phyloP scores from a whole-genome alignment of 2,888 invertebrate genomes.

The Lycocerus yunnanus region DNA sequence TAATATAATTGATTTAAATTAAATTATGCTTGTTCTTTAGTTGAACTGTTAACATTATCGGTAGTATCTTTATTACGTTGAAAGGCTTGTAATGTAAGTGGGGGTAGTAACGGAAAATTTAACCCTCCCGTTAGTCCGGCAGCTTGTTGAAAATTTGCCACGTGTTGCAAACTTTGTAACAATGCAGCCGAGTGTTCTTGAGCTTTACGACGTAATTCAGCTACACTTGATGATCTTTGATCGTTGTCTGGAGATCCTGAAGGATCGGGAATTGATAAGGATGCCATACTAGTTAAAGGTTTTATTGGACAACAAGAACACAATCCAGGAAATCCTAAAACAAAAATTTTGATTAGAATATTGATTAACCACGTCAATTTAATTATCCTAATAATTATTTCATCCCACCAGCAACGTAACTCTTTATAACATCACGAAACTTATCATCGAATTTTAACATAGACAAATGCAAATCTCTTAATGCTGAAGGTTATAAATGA shows the following conservation, averaged over 20 bases:
- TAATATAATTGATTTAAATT: not conserved
- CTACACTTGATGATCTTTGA: conserved; percentile 84
- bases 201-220: conserved; percentile 88
- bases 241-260: conserved; percentile 57
- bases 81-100: conserved; percentile 51
- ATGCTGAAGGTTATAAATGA: conserved; percentile 11
- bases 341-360: not conserved
- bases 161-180: conserved; percentile 71
- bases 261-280: conserved; percentile 27
- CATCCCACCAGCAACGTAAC: conserved; percentile 1
- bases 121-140: conserved; percentile 57
- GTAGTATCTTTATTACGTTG: conserved; percentile 48
- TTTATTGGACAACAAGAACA: conserved; percentile 82
- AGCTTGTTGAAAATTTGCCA: conserved; percentile 66
- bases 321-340: conserved; percentile 73
- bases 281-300: conserved; percentile 53
- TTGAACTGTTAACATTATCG: conserved; percentile 35
- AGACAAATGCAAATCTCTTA: conserved; percentile 13
- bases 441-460: conserved; percentile 7
- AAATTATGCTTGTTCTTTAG: conserved; percentile 33
- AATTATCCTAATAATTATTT: not conserved
- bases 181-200: conserved; percentile 94
- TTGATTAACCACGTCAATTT: not conserved
- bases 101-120: conserved; percentile 60
- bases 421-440: conserved; percentile 1